Evolutionary conservation across 2,888 invertebrate genomes (phyloP).

Genomic region (Catonia carolina): DNA sequence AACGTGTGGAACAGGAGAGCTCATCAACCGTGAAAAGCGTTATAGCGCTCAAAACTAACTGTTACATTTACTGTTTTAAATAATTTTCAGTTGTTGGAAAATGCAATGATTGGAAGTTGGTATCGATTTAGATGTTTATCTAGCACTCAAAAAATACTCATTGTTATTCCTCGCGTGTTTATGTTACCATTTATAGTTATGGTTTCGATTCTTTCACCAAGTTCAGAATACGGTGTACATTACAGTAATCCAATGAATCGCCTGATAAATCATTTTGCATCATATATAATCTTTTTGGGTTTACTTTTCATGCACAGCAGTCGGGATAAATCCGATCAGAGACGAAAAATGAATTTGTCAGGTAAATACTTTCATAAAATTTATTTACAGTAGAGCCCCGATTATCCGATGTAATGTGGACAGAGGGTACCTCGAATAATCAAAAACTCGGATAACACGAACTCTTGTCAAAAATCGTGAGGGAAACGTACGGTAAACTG

Average conservation of each 20-base stretch:
- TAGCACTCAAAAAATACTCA: constrained; percentile 41
- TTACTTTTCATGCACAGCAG: constrained; percentile 54
- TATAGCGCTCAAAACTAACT: too few species aligned
- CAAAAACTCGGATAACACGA: too few species aligned
- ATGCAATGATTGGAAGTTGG: constrained; percentile 60
- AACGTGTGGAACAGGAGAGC: too few species aligned
- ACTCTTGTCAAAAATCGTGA: too few species aligned
- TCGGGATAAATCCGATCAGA: constrained; percentile 51
- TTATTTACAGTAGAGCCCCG: too few species aligned
- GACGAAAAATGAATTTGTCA: constrained; percentile 42
- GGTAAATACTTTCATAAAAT: too few species aligned
- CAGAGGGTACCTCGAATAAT: too few species aligned
- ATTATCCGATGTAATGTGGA: too few species aligned
- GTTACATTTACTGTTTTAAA: too few species aligned
- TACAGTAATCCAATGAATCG: constrained; percentile 62
- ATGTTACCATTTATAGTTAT: constrained; percentile 45
- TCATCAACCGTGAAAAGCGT: too few species aligned
- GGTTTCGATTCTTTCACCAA: constrained; percentile 44
- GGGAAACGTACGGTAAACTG: too few species aligned
- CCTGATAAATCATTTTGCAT: constrained; percentile 60
- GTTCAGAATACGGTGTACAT: constrained; percentile 46
- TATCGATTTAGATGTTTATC: constrained; percentile 51
- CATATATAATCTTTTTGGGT: constrained; percentile 58
- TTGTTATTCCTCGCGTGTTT: constrained; percentile 42
- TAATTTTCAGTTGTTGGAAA: constrained; percentile 48